Evolutionary conservation across 2,888 invertebrate species (phyloP), one percentile per base, ranked within the genome.

Genomic region (Chrysolina haemoptera): DNA sequence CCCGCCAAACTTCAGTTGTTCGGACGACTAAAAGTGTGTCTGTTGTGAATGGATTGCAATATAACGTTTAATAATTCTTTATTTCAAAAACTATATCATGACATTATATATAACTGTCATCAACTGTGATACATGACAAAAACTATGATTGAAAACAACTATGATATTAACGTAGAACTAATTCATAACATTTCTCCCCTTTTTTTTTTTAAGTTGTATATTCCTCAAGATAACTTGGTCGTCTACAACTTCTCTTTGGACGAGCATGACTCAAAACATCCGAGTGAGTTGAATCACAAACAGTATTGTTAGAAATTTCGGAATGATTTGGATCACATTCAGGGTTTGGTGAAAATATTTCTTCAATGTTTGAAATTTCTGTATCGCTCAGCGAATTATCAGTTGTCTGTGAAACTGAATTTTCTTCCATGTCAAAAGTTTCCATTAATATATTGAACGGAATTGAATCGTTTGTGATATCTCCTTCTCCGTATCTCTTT

Each of bases 391-490:
- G 27, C 27, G 27, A 27, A 27, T 27, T 27, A 27, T 27, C 27
- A 27, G 27, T 27, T 27, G 27, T 5, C 27, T 27, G 27, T 27
- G 27, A 27, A 27, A 27, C 5, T 4, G 10, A 10, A 43, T 8
- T 43, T 10, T 43, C 43, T 55, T 55, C 9, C 20, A 20, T n/a
- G 55, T 55, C 55, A 11, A 55, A 55, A 55, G 10, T 10, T 55
- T 55, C 20, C 55, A 18, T 55, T 11, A 18, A 55, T 55, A 20
- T 55, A 55, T 43, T 43, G 43, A 43, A 43, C 1, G 43, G 43
- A 43, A 43, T 43, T 14, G 43, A 55, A 55, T 55, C 55, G 55
- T n/a, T 55, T 20, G 18, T 55, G 55, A 55, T 55, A 20, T 55
- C 11, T n/a, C 20, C 55, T 55, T 55, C 16, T 16, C 10, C 55